Percentiles rank a stretch among this genome's conserved stretches.
These are phyloP conservation scores for Pangasius larnaudii DNA, from an alignment of 2,797 vertebrate species.

Conservation along the genomic window DNA sequence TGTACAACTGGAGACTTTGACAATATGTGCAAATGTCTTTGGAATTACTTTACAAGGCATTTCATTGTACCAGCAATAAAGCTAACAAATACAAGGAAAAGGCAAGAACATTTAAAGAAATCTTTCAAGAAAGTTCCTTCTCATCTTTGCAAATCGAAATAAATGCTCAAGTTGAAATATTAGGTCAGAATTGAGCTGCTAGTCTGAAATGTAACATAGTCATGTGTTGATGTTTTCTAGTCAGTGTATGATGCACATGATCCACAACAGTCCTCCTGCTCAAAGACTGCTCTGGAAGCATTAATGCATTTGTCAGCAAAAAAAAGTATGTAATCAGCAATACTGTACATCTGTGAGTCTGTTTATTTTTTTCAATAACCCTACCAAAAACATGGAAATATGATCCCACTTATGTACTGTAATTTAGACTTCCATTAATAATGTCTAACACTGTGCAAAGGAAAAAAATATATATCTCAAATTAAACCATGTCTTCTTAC, in stretches of 20 bases:
- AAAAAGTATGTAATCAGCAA: conserved; percentile 5
- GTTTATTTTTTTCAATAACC: conserved; percentile 24
- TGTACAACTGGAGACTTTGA: conserved; percentile 44
- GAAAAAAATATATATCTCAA: conserved; percentile 36
- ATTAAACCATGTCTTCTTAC: conserved; percentile 10
- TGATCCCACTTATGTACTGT: conserved; percentile 54
- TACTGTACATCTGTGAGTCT: conserved; percentile 27
- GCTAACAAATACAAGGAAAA: conserved; percentile 28
- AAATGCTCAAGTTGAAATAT: conserved; percentile 1
- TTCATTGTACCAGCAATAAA: conserved; percentile 49
- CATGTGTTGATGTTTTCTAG: not conserved
- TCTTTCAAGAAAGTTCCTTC: conserved; percentile 20
- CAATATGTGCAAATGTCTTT: conserved; percentile 57
- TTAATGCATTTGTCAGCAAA: conserved; percentile 2
- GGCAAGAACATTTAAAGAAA: conserved; percentile 8
- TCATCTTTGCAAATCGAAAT: conserved; percentile 11
- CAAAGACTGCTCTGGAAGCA: conserved; percentile 5
- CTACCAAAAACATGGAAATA: conserved; percentile 52
- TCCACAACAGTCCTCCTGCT: conserved; percentile 2
- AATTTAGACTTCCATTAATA: conserved; percentile 44
- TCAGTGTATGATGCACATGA: conserved; percentile 16
- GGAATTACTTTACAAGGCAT: conserved; percentile 51
- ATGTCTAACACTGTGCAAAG: conserved; percentile 65
- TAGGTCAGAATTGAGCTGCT: not conserved
- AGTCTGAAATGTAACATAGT: conserved; percentile 17